A percentile compares a stretch with the other conserved stretches of the same genome.
Evolutionary conservation across 2,888 invertebrate genomes (phyloP).

Genomic region (Frankliniella fusca): DNA sequence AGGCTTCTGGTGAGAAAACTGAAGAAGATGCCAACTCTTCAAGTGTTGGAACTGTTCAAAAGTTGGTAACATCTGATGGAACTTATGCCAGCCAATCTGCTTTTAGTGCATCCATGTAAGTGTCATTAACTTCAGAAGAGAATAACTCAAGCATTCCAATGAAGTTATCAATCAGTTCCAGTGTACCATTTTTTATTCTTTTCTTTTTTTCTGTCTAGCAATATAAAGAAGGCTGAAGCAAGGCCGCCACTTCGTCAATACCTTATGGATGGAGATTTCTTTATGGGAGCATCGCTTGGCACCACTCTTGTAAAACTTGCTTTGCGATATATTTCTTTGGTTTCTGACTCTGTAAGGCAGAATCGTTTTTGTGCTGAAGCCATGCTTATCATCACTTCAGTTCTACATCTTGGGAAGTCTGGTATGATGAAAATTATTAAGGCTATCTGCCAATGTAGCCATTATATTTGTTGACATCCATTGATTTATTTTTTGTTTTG

Average conservation of each 20-base stretch:
- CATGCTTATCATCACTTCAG: slow-evolving; percentile 81
- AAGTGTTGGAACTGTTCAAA: slow-evolving; percentile 49
- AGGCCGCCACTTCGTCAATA: slow-evolving; percentile 80
- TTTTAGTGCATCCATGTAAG: slow-evolving; percentile 76
- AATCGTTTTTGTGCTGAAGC: slow-evolving; percentile 71
- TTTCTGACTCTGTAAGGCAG: slow-evolving; percentile 47
- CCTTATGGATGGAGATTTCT: slow-evolving; percentile 91
- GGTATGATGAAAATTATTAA: slow-evolving; percentile 45
- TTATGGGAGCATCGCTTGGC: slow-evolving; percentile 87
- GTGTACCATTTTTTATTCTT: slow-evolving; percentile 27
- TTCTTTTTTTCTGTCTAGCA: slow-evolving; percentile 43
- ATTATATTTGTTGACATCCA: slow-evolving; percentile 30
- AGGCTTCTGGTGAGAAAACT: slow-evolving; percentile 66
- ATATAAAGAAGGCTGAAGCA: slow-evolving; percentile 55
- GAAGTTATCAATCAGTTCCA: slow-evolving; percentile 5
- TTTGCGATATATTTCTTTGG: slow-evolving; percentile 60
- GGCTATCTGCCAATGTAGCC: too few species aligned
- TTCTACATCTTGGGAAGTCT: slow-evolving; percentile 81
- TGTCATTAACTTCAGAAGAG: slow-evolving; percentile 38
- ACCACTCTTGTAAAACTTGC: slow-evolving; percentile 89
- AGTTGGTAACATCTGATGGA: slow-evolving; percentile 94
- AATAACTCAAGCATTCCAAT: slow-evolving; percentile 22
- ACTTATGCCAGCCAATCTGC: slow-evolving; percentile 98
- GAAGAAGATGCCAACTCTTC: slow-evolving; percentile 51
- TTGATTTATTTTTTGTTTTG: slow-evolving; percentile 38